Conservation (phyloP, 2,888 invertebrate genomes). For the Drosophila ustulata region DNA sequence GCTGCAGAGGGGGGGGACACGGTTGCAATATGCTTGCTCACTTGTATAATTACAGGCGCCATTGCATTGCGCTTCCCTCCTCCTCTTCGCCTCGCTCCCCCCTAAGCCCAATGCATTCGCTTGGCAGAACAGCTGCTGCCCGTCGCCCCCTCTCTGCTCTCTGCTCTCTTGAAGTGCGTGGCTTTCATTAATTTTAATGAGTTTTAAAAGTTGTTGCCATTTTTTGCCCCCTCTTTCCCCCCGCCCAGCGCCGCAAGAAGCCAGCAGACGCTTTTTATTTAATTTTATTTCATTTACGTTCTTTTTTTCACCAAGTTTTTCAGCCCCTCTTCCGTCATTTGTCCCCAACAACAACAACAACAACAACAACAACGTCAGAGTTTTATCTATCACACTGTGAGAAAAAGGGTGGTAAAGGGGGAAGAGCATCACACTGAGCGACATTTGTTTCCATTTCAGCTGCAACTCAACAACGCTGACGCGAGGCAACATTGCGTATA, state of each 20-base stretch:
- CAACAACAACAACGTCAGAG: constrained; percentile 20
- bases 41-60: constrained; percentile 79
- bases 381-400: constrained; percentile 47
- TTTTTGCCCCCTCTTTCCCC: constrained; percentile 28
- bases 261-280: constrained; percentile 54
- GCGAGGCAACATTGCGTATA: constrained; percentile 55
- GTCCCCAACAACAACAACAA: constrained; percentile 30
- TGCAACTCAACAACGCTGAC: constrained; percentile 37
- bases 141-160: neutral
- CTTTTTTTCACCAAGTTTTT: constrained; percentile 46
- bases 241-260: constrained; percentile 11
- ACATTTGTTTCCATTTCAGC: constrained; percentile 65
- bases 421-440: constrained; percentile 18
- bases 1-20: neutral
- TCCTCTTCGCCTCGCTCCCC: neutral
- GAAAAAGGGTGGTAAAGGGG: neutral
- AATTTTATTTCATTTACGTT: constrained; percentile 59
- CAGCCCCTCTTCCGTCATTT: constrained; percentile 37
- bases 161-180: constrained; percentile 69
- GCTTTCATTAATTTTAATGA: constrained; percentile 80
- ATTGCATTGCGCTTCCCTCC: constrained; percentile 52
- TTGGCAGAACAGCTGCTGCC: neutral
- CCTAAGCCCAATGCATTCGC: neutral
- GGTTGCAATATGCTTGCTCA: constrained; percentile 78
- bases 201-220: constrained; percentile 78